These are phyloP conservation scores for Syngnathus rostellatus DNA, from an alignment of 2,797 vertebrate genomes.

Conservation along the genomic window DNA sequence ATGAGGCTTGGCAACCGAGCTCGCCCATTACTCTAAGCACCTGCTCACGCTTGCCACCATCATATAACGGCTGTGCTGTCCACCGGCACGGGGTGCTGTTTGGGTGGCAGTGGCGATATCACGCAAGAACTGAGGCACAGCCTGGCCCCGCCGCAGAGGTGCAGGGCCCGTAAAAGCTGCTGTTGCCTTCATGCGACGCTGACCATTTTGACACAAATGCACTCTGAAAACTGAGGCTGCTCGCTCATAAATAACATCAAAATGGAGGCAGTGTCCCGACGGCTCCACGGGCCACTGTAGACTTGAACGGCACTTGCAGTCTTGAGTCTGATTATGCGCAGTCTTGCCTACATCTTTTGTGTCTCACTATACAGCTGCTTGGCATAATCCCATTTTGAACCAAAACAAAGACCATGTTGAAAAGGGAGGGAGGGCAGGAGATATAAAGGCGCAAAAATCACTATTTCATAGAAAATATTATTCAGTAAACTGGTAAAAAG, in stretches of 20 bases:
- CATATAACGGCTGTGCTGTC: slow-evolving; percentile 47
- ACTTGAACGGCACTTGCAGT: slow-evolving; percentile 44
- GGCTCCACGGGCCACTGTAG: slow-evolving; percentile 57
- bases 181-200: slow-evolving; percentile 70
- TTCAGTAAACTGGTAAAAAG: neutral
- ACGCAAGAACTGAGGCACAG: slow-evolving; percentile 49
- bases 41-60: slow-evolving; percentile 59
- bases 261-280: slow-evolving; percentile 63
- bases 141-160: slow-evolving; percentile 55
- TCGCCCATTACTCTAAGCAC: slow-evolving; percentile 14
- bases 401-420: slow-evolving; percentile 15
- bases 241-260: slow-evolving; percentile 74
- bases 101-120: slow-evolving; percentile 30
- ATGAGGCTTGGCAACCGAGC: slow-evolving; percentile 41
- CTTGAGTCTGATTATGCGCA: slow-evolving; percentile 49
- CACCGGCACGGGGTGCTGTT: slow-evolving; percentile 43
- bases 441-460: neutral
- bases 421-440: too few species aligned
- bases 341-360: slow-evolving; percentile 45
- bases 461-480: neutral
- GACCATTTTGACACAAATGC: slow-evolving; percentile 77
- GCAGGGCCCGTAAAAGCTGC: slow-evolving; percentile 58
- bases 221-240: slow-evolving; percentile 73
- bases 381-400: slow-evolving; percentile 15
- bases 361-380: slow-evolving; percentile 48